Percentiles rank a stretch among this genome's conserved stretches.
These are phyloP conservation scores for Poeciliopsis occidentalis DNA, from an alignment of 2,113 vertebrate genomes.

Conservation along the genomic window DNA sequence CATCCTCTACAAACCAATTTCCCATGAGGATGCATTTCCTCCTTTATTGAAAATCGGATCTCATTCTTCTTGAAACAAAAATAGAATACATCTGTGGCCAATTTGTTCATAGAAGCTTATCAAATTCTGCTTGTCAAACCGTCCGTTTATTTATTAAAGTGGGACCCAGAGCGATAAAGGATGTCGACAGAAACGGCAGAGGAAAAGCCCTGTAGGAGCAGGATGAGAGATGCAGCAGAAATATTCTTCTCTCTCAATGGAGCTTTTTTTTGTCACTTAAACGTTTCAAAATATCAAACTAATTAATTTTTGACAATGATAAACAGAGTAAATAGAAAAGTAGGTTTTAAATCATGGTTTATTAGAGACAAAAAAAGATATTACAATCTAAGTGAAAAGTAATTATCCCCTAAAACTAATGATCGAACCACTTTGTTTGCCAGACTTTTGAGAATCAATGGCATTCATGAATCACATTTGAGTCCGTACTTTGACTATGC, in stretches of 20 bases:
- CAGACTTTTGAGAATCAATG: no score
- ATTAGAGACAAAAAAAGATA: background rate
- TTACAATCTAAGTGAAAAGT: background rate
- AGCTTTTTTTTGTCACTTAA: background rate
- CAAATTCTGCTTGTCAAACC: background rate
- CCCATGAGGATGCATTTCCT: slow-evolving; percentile 31
- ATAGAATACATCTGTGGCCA: slow-evolving; percentile 23
- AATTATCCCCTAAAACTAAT: no score
- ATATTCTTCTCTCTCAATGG: no score
- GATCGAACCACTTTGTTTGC: no score
- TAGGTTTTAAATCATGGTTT: background rate
- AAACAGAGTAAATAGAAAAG: background rate
- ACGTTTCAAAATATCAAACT: background rate
- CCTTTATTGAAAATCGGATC: slow-evolving; percentile 8
- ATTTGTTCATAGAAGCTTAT: slow-evolving; percentile 3
- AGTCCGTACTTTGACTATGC: no score
- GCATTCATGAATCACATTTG: no score
- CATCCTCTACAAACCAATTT: background rate
- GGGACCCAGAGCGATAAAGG: background rate
- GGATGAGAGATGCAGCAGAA: background rate
- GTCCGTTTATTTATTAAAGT: background rate
- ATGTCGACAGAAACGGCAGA: background rate
- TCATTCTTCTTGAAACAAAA: background rate
- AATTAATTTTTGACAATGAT: background rate
- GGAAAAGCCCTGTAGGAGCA: background rate